These are phyloP conservation scores for Tetranychus truncatus DNA, from an alignment of 2,888 invertebrate species.

Conservation along the genomic window DNA sequence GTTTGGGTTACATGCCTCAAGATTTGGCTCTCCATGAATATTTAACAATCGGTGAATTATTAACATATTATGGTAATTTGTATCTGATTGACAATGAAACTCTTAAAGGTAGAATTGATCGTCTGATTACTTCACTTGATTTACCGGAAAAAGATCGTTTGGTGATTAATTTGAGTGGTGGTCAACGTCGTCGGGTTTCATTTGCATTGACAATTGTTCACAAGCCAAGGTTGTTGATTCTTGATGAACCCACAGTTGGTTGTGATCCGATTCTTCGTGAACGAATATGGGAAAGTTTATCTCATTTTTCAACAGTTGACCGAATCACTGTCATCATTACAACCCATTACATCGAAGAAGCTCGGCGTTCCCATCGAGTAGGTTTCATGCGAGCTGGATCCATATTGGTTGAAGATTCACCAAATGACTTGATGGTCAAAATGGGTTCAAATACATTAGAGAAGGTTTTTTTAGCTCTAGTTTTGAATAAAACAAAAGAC, in stretches of 20 bases:
- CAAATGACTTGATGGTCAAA: not conserved
- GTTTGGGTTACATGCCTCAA: constrained; percentile 22
- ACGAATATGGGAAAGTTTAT: constrained; percentile 18
- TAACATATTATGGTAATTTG: constrained; percentile 16
- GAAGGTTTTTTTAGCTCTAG: not conserved
- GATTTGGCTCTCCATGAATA: constrained; percentile 19
- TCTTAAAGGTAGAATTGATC: constrained; percentile 14
- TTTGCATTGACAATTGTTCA: constrained; percentile 20
- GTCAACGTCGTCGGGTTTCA: constrained; percentile 20
- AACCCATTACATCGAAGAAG: constrained; percentile 13
- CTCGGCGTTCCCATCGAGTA: constrained; percentile 3
- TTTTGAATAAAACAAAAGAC: not conserved
- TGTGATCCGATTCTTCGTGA: constrained; percentile 18
- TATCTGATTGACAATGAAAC: constrained; percentile 11
- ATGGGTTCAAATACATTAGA: not conserved
- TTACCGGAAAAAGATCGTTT: constrained; percentile 9
- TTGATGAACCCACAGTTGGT: constrained; percentile 19
- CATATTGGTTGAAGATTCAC: constrained; percentile 10
- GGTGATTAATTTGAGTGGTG: constrained; percentile 18
- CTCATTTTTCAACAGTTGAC: constrained; percentile 9
- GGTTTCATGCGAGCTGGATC: constrained; percentile 12
- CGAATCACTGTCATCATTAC: constrained; percentile 9
- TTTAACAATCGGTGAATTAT: constrained; percentile 16
- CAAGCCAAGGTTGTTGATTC: constrained; percentile 13
- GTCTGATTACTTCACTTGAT: constrained; percentile 6